Evolutionary conservation across 2,113 vertebrate genomes (phyloP).

Genomic region (Onychostruthus taczanowskii): DNA sequence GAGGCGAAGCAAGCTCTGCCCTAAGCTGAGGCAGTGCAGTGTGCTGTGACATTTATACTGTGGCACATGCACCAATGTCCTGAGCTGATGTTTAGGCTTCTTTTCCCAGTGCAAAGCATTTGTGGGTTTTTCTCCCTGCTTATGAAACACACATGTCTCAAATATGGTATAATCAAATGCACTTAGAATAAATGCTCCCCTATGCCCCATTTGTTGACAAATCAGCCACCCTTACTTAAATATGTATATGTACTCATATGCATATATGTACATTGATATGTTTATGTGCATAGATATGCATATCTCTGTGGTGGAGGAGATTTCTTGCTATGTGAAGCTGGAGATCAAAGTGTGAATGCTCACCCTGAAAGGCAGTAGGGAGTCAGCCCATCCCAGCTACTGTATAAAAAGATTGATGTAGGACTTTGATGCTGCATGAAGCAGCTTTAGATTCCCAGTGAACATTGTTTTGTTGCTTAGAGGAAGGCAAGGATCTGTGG

Average conservation of each 20-base stretch:
- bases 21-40: background rate
- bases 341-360: background rate
- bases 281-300: background rate
- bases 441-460: background rate
- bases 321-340: background rate
- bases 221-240: background rate
- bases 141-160: background rate
- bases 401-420: background rate
- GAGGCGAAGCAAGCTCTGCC: background rate
- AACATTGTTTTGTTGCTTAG: background rate
- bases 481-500: background rate
- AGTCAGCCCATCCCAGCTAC: background rate
- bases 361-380: background rate
- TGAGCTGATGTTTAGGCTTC: background rate
- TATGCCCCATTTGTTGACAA: background rate
- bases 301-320: background rate
- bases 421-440: background rate
- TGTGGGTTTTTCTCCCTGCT: background rate
- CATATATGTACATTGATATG: rapidly evolving
- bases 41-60: rapidly evolving
- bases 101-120: background rate
- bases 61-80: background rate
- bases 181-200: background rate
- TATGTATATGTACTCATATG: rapidly evolving
- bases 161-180: background rate